Base-by-base conservation (phyloP, 2,113 vertebrate species). In the Oncorhynchus keta region DNA sequence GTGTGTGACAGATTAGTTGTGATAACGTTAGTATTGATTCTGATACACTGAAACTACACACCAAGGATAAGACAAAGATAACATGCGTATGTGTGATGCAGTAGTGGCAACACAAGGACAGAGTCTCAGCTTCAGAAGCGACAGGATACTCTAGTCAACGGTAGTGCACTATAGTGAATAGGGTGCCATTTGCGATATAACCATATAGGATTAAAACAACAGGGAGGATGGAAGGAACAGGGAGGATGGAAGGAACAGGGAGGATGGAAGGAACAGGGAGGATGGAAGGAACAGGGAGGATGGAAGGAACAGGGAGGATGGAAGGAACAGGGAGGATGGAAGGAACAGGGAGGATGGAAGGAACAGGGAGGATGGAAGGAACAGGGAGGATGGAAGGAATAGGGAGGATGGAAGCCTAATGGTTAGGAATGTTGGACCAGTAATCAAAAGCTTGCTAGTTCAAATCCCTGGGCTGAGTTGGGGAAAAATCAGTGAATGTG, bases 181-280 rank as follows among this genome's bases (percentile, higher is more conserved):
- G 57, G 82, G 74, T 26, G 61, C 61, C 3, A 55, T 55, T 16
- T 64, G 20, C 11, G 6, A 22, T 22, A 12, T 8, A 64, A 64
- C 20, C 77, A 68, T 69, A 64, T 66, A 70, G 28, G 74, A 64
- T 83, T 88, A 80, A 88, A 86, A 83, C 16, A 86, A 89, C 85
- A 86, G n/a, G 32, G 32, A 35, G 32, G 32, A 35, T 35, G 32
- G 32, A 2, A 2, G 2, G 39, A 86, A 89, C 85, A 86, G n/a
- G 32, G 32, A 35, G 32, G 32, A 45, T 45, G 8, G 39, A 11
- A 45, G 39, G 39, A 86, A 89, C 85, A 86, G n/a, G 32, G 32
- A 35, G 32, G 32, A 35, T 35, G 32, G 32, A 2, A 2, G 2
- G 39, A 86, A 89, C 85, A 86, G n/a, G 32, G 32, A 35, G 32